Evolutionary conservation across 2,888 invertebrate genomes (phyloP), one percentile per base, ranked within the genome.

Genomic region (Megalurothrips usitatus): DNA sequence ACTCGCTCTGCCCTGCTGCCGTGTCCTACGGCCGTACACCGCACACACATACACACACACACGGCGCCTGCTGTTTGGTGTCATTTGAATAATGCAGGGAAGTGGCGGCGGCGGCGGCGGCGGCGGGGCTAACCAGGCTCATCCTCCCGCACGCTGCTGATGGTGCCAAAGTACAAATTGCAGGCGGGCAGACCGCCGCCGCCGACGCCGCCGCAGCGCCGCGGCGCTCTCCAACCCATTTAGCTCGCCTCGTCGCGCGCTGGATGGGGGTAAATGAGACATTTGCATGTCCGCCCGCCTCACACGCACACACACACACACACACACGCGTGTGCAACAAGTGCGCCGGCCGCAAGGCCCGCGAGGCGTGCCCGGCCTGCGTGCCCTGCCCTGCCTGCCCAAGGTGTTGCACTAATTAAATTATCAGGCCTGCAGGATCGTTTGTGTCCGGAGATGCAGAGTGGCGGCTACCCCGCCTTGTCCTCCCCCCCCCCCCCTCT

Each of bases 381-480:
- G 52, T 3, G 58, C 58, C 58, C 68, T 75, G n/a, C n/a, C n/a
- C n/a, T n/a, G n/a, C n/a, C n/a, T n/a, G n/a, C n/a, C n/a, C 68
- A 75, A 43, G 68, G 68, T 75, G 68, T 75, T 75, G 68, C 68
- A 9, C 68, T 75, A 75, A 75, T 75, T 75, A 75, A 75, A 75
- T 75, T 75, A 75, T 26, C 68, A 12, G 14, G 58, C 34, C 2
- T 2, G 34, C 6, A 43, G 34, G 34, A 43, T 43, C 34, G 34
- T 43, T 43, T 43, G 34, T 43, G 68, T 12, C 26, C 23, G 10
- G 23, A 26, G 68, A 75, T 75, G 68, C 34, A 43, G 6, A 43
- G 6, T 43, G 34, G 34, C 34, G 34, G 34, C 34, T 43, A n/a
- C n/a, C 58, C 14, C 58, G 0, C 58, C 58, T 14, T 58, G 0